These are phyloP conservation scores for Andrena praecox DNA, from an alignment of 2,888 invertebrate species.

Conservation along the genomic window DNA sequence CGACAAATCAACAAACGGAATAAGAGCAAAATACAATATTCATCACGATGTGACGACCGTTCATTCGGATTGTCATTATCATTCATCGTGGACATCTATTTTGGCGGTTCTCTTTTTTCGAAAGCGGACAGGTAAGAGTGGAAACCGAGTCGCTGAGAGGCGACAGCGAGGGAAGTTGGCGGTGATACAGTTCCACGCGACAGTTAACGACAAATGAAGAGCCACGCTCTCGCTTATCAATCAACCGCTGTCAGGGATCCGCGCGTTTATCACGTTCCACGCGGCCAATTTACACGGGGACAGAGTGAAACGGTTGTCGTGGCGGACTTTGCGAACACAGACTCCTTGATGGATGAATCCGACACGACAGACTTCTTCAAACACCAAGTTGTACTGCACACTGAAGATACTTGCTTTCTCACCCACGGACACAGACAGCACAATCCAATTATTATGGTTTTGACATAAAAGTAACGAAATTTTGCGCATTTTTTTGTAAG, in stretches of 20 bases:
- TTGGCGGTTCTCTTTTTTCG: conserved; percentile 6
- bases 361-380: background rate
- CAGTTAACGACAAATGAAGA: conserved; percentile 31
- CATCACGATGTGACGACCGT: background rate
- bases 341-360: conserved; percentile 9
- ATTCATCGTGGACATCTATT: background rate
- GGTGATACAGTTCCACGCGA: conserved; percentile 23
- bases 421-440: too few relatives aligned
- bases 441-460: too few relatives aligned
- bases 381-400: too few relatives aligned
- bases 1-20: background rate
- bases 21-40: background rate
- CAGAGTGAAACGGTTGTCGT: conserved; percentile 38
- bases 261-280: conserved; percentile 35
- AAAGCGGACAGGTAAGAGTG: conserved; percentile 4
- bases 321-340: background rate
- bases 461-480: too few relatives aligned
- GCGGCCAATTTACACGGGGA: conserved; percentile 45
- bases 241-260: conserved; percentile 43
- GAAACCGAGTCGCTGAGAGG: background rate
- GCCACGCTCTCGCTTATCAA: conserved; percentile 56
- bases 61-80: background rate
- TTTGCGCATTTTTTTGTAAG: too few relatives aligned
- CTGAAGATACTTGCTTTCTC: background rate
- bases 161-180: background rate